Evolutionary conservation across 2,113 vertebrate genomes (phyloP).

Genomic region (Carollia perspicillata): DNA sequence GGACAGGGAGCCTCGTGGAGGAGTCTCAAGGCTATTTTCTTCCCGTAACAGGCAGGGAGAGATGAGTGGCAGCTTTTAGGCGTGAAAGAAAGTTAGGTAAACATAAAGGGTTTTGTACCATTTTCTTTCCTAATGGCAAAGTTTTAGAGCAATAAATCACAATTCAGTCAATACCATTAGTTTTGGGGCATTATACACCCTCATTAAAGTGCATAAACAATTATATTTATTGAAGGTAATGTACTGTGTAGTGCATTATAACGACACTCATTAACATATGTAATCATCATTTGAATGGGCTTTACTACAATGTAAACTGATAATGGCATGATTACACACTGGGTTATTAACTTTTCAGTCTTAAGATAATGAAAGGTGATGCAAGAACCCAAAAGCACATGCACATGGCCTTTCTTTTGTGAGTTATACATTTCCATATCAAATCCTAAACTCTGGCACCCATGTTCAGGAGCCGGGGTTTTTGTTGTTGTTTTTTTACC

Average conservation of each 20-base stretch:
- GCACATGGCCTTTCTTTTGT: slow-evolving; percentile 73
- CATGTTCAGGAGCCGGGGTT: slow-evolving; percentile 51
- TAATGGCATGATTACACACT: slow-evolving; percentile 88
- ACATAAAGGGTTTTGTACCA: slow-evolving; percentile 82
- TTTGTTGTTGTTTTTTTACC: slow-evolving; percentile 73
- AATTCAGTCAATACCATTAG: slow-evolving; percentile 88
- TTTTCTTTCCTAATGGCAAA: slow-evolving; percentile 85
- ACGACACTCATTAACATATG: slow-evolving; percentile 90
- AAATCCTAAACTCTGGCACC: slow-evolving; percentile 74
- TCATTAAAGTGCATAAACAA: slow-evolving; percentile 91
- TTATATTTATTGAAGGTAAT: slow-evolving; percentile 93
- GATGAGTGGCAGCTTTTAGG: slow-evolving; percentile 83
- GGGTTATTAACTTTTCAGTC: slow-evolving; percentile 89
- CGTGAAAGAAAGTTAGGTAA: slow-evolving; percentile 80
- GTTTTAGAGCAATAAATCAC: slow-evolving; percentile 88
- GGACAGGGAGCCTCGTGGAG: slow-evolving; percentile 77
- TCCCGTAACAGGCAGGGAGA: slow-evolving; percentile 77
- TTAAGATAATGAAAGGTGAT: slow-evolving; percentile 88
- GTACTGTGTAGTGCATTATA: slow-evolving; percentile 90
- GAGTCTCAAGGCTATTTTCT: slow-evolving; percentile 79
- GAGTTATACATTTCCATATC: slow-evolving; percentile 74
- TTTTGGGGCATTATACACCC: slow-evolving; percentile 86
- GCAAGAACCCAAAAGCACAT: slow-evolving; percentile 80
- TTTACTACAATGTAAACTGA: slow-evolving; percentile 90
- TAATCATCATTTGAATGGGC: slow-evolving; percentile 90